Evolutionary conservation across 2,888 invertebrate species (phyloP).

Genomic region (Candidula unifasciata): DNA sequence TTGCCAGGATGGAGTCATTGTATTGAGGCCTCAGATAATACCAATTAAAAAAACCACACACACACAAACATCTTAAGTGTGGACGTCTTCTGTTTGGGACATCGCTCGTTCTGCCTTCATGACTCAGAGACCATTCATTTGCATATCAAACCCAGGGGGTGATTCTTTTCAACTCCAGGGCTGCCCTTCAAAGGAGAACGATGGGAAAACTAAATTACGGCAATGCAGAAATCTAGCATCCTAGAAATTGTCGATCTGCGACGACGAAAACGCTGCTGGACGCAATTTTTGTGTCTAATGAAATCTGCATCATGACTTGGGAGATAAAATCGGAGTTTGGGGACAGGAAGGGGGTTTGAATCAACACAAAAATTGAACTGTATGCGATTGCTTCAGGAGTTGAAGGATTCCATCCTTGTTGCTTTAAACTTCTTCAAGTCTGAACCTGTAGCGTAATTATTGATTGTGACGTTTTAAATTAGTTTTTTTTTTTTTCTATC

Average conservation of each 20-base stretch:
- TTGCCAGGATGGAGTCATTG: too few species aligned
- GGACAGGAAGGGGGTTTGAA: background rate
- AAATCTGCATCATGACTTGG: background rate
- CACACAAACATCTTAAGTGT: background rate
- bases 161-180: background rate
- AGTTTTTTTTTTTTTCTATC: too few species aligned
- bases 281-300: background rate
- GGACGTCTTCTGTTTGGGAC: background rate
- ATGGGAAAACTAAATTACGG: background rate
- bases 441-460: too few species aligned
- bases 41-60: background rate
- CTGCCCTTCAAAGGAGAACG: background rate
- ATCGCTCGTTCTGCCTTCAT: background rate
- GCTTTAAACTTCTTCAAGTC: too few species aligned
- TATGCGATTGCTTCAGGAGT: background rate
- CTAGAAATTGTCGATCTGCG: background rate
- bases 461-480: too few species aligned
- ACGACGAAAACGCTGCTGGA: background rate
- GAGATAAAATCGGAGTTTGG: background rate
- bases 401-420: background rate
- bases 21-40: too few species aligned
- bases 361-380: background rate
- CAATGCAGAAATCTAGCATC: constrained; percentile 14
- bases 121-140: constrained; percentile 10
- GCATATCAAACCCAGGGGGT: constrained; percentile 13